Evolutionary conservation across 2,797 vertebrate species (phyloP).

Genomic region (Crypturellus tataupa): DNA sequence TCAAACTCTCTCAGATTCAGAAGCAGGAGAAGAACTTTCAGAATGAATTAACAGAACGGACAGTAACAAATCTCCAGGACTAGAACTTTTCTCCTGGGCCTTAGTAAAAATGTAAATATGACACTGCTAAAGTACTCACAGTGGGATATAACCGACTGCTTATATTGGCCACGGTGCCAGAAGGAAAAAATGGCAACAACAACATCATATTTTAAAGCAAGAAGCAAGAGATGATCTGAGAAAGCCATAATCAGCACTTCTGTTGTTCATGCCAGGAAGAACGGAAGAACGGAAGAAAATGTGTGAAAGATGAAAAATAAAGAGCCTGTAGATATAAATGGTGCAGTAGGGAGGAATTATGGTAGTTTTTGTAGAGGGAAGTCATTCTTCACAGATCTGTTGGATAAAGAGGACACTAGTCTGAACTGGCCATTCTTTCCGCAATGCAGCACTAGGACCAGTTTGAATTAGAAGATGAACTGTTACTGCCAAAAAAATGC

Average conservation of each 20-base stretch:
- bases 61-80: neutral
- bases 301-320: neutral
- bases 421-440: neutral
- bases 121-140: neutral
- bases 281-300: neutral
- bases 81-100: neutral
- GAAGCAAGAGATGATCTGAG: neutral
- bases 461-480: neutral
- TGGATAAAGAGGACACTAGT: neutral
- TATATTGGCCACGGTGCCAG: neutral
- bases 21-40: neutral
- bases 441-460: neutral
- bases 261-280: accelerated
- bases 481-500: constrained; percentile 42
- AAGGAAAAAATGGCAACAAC: neutral
- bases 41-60: neutral
- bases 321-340: neutral
- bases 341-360: neutral
- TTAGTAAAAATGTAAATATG: neutral
- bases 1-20: neutral
- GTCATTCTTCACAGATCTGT: neutral
- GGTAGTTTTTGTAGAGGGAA: accelerated
- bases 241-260: neutral
- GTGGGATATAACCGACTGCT: neutral
- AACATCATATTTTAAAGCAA: neutral